Conservation (phyloP, 1,140 invertebrate genomes). For the Cotesia vestalis region DNA sequence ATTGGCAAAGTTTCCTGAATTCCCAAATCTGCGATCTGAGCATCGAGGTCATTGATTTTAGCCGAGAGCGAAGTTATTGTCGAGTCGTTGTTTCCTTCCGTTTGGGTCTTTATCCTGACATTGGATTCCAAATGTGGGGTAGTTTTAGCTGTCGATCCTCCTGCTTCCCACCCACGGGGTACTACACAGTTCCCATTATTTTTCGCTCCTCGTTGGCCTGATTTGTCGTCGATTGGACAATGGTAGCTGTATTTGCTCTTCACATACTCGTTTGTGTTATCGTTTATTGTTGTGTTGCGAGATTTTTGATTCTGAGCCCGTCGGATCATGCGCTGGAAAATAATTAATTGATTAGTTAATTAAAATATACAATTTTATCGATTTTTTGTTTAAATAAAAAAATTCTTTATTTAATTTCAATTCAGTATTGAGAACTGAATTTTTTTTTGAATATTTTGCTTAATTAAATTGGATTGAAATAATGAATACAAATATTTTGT, state of each 20-base stretch:
- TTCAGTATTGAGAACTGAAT: no score
- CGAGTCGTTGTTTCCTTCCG: slow-evolving; percentile 15
- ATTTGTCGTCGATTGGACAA: slow-evolving; percentile 19
- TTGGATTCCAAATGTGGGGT: neutral
- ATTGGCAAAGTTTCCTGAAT: slow-evolving; percentile 14
- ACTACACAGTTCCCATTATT: slow-evolving; percentile 8
- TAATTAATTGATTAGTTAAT: no score
- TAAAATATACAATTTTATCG: neutral
- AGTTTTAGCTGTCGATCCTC: neutral
- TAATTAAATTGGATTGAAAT: no score
- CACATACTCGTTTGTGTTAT: slow-evolving; percentile 26
- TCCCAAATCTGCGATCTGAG: slow-evolving; percentile 29
- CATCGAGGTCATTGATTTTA: slow-evolving; percentile 32
- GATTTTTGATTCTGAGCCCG: slow-evolving; percentile 24
- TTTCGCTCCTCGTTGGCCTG: slow-evolving; percentile 1
- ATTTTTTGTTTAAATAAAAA: no score
- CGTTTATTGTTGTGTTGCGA: neutral
- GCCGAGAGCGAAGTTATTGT: slow-evolving; percentile 28
- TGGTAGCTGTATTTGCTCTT: slow-evolving; percentile 30
- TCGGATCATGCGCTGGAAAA: slow-evolving; percentile 33
- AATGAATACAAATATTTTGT: no score
- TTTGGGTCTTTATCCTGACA: slow-evolving; percentile 19
- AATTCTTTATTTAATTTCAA: no score
- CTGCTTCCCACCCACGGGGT: no score
- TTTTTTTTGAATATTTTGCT: no score